These are phyloP conservation scores for Synergus itoensis DNA, from an alignment of 2,888 invertebrate species.

Conservation along the genomic window DNA sequence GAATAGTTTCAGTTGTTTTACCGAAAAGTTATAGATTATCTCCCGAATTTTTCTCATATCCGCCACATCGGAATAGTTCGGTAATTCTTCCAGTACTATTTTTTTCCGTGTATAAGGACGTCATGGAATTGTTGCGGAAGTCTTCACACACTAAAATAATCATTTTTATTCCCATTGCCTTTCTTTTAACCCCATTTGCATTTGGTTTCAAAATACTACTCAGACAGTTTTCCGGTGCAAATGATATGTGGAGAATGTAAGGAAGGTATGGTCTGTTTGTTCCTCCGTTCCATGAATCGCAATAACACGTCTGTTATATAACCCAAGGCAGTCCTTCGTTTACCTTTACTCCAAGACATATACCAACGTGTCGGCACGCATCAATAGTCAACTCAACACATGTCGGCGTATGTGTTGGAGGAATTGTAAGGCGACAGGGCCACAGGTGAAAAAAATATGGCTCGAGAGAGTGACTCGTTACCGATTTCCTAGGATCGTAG, in stretches of 20 bases:
- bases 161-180: too few relatives aligned
- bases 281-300: slow-evolving; percentile 57
- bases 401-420: background rate
- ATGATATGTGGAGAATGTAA: slow-evolving; percentile 50
- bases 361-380: background rate
- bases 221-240: too few relatives aligned
- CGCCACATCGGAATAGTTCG: too few relatives aligned
- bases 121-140: too few relatives aligned
- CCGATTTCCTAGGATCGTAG: slow-evolving; percentile 54
- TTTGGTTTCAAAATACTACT: too few relatives aligned
- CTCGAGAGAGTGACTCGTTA: slow-evolving; percentile 51
- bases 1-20: too few relatives aligned
- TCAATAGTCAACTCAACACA: background rate
- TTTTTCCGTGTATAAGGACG: too few relatives aligned
- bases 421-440: background rate
- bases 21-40: too few relatives aligned
- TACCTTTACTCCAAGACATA: background rate
- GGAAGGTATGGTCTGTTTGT: slow-evolving; percentile 56
- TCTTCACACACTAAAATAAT: too few relatives aligned
- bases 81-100: too few relatives aligned
- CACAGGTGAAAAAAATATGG: slow-evolving; percentile 45
- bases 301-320: slow-evolving; percentile 51
- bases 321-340: slow-evolving; percentile 35
- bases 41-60: too few relatives aligned
- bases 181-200: too few relatives aligned